Percentiles rank a stretch among this genome's conserved stretches.
These are phyloP conservation scores for Melikaiella ostensackeni DNA, from an alignment of 2,888 invertebrate genomes.

Conservation along the genomic window DNA sequence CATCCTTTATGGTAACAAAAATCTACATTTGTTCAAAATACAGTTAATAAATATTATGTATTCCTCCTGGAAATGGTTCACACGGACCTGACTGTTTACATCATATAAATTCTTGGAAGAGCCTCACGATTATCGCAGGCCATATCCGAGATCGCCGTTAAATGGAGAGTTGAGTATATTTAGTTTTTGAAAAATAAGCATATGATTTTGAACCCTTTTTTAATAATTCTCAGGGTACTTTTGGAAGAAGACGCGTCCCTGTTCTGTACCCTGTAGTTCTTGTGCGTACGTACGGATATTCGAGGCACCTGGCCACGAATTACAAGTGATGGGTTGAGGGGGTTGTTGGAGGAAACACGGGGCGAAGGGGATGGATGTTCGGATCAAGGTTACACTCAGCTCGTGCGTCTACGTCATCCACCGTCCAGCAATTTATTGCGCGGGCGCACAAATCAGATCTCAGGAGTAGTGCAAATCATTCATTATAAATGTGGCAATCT, in stretches of 20 bases:
- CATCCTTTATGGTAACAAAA: too few species aligned
- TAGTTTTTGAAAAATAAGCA: too few species aligned
- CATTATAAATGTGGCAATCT: neutral
- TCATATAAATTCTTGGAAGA: too few species aligned
- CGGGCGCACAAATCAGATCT: neutral
- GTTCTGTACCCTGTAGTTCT: neutral
- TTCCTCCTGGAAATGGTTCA: too few species aligned
- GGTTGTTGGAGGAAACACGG: constrained; percentile 41
- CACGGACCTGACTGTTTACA: too few species aligned
- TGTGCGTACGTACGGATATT: constrained; percentile 22
- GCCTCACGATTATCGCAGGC: too few species aligned
- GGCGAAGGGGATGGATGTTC: constrained; percentile 56
- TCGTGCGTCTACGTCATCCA: constrained; percentile 46
- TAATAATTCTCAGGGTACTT: neutral
- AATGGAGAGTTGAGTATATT: too few species aligned
- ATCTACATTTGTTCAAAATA: too few species aligned
- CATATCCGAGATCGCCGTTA: too few species aligned
- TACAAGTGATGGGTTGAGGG: constrained; percentile 47
- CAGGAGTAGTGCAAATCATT: neutral
- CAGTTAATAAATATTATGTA: too few species aligned
- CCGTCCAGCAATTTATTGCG: neutral
- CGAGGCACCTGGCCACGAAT: constrained; percentile 46
- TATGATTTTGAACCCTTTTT: too few species aligned
- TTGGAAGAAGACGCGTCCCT: constrained; percentile 6
- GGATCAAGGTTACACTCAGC: constrained; percentile 72